A percentile compares a stretch with the other conserved stretches of the same genome.
These are phyloP conservation scores for Pseudochromis fuscus DNA, from an alignment of 2,797 vertebrate species.

Conservation along the genomic window DNA sequence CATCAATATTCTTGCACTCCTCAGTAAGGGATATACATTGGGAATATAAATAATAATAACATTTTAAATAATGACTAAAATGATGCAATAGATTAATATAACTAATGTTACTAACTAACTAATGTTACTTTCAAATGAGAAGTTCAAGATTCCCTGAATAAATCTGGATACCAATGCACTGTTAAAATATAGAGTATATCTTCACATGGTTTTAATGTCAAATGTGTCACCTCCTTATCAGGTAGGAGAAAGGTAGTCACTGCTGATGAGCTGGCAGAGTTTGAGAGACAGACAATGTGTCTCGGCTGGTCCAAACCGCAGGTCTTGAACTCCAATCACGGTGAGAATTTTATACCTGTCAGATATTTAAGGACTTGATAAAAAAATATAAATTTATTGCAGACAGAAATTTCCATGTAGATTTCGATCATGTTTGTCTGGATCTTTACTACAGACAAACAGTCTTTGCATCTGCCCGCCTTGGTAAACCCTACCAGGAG, in stretches of 20 bases:
- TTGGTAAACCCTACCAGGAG: no score
- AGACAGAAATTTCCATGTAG: no score
- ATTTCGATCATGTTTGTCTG: no score
- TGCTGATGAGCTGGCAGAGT: slow-evolving; percentile 54
- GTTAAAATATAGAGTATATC: neutral
- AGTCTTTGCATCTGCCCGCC: no score
- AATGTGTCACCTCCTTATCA: slow-evolving; percentile 26
- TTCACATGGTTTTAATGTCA: neutral
- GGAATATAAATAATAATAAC: neutral
- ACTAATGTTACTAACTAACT: neutral
- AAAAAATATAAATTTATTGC: neutral
- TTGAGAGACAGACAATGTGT: slow-evolving; percentile 45
- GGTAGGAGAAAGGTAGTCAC: slow-evolving; percentile 42
- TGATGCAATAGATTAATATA: neutral
- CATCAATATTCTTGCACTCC: fast-evolving
- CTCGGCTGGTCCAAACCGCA: slow-evolving; percentile 2
- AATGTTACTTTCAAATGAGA: neutral
- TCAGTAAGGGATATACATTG: slow-evolving; percentile 35
- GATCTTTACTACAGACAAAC: no score
- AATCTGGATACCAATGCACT: neutral
- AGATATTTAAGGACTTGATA: neutral
- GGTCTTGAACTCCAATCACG: slow-evolving; percentile 12
- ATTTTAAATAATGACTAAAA: neutral
- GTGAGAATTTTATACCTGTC: slow-evolving; percentile 30
- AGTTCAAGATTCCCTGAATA: neutral